Evolutionary conservation across 2,113 vertebrate species (phyloP), one percentile per base, ranked within the genome.

Genomic region (Axis porcinus): DNA sequence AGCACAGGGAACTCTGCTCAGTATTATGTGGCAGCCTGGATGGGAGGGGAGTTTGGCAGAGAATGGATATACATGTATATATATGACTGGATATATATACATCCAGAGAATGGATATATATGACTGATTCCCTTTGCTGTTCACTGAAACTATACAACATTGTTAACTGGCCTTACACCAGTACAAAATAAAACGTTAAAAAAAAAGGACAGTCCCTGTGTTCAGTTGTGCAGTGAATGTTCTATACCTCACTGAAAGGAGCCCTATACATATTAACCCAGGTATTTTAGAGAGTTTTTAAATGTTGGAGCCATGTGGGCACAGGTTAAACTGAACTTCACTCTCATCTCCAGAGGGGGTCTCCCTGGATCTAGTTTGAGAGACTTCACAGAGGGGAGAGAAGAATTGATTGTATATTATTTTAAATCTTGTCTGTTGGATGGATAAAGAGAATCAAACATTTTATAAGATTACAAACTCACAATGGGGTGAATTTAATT

Each of bases 271-370:
- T 76, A 27, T 43, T 76, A 47, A 54, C 21, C 21, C 33, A 36
- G 79, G 19, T n/a, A 16, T 86, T 94, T 91, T 36, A 50, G 25
- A 74, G 57, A 43, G 6, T 11, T 93, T 95, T 93, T 55, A 43
- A 76, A 55, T 13, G 4, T 2, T 79, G 62, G 78, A 94, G 47
- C 58, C 25, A 0, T 57, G 43, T 9, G 9, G 27, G 40, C 45
- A 40, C 17, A 94, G 76, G 25, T 54, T 19, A 50, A 62, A 17
- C 91, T 98, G 98, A 96, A 96, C 55, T 98, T 97, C 96, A 94
- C 94, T 58, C 36, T 36, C 50, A 3, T 96, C 82, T 97, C 98
- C 98, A 98, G 97, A 95, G 89, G 98, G 91, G 96, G 98, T 97
- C 98, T 96, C 98, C 83, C 96, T 98, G 97, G 86, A 33, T 84